These are phyloP conservation scores for Ormyrus nitidulus DNA, from an alignment of 2,888 invertebrate species.

Conservation along the genomic window DNA sequence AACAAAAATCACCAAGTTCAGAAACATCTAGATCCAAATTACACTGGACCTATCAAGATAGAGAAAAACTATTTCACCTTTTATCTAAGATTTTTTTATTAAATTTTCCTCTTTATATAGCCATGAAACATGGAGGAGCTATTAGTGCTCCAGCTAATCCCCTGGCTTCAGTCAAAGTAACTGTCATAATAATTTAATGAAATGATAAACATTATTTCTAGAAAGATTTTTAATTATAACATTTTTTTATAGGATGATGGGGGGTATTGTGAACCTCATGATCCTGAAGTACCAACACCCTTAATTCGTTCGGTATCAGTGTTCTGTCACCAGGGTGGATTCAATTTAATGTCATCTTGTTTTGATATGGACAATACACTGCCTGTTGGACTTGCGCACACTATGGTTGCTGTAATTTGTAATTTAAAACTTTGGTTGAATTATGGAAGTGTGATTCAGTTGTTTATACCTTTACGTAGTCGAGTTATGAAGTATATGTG, in stretches of 20 bases:
- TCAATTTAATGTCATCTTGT: conserved; percentile 90
- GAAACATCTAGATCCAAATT: conserved; percentile 62
- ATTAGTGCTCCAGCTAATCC: conserved; percentile 75
- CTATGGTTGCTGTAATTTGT: conserved; percentile 92
- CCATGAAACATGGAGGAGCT: conserved; percentile 87
- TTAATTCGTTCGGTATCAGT: conserved; percentile 93
- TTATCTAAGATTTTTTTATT: conserved; percentile 92
- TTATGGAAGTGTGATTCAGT: conserved; percentile 90
- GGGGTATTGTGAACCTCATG: conserved; percentile 93
- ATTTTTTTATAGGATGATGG: conserved; percentile 83
- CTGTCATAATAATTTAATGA: conserved; percentile 9
- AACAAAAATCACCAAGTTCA: conserved; percentile 69
- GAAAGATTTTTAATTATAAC: conserved; percentile 23
- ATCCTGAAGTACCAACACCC: conserved; percentile 94
- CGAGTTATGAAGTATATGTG: conserved; percentile 95
- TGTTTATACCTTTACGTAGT: conserved; percentile 91
- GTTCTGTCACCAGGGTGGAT: conserved; percentile 94
- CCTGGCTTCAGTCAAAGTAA: conserved; percentile 72
- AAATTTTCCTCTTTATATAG: conserved; percentile 92
- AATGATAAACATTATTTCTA: background rate
- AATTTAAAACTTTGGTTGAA: conserved; percentile 96
- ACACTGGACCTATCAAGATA: conserved; percentile 87
- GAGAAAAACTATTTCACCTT: conserved; percentile 91
- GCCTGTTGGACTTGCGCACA: conserved; percentile 92
- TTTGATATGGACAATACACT: conserved; percentile 88